Evolutionary conservation across 2,113 vertebrate species (phyloP), one percentile per base, ranked within the genome.

Genomic region (Phycodurus eques): DNA sequence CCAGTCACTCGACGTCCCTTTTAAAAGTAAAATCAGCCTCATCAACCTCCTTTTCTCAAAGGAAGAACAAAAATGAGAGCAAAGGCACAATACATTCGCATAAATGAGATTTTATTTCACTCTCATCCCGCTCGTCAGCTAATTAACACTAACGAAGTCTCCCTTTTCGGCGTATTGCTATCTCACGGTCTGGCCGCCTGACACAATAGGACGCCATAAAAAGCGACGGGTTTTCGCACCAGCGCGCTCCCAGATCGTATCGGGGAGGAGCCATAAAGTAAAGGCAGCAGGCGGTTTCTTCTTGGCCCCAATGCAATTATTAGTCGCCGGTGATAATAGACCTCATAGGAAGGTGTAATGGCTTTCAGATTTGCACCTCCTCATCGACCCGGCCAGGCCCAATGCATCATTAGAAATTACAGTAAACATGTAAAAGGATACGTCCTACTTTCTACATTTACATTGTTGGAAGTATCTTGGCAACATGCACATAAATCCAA

Each of bases 291-390:
- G 78, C 79, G 51, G 77, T 73, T 78, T 74, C 80, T 80, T 72
- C 72, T 19, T 56, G 68, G 81, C 79, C 67, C 85, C 80, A 64
- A 70, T 71, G 80, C 82, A 89, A 89, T 89, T 88, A 91, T 85
- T 83, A 90, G 87, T 86, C 80, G 68, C 74, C 15, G 47, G 80
- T 74, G 88, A 89, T 92, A 90, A 90, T 79, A 76, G 77, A 88
- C 83, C 76, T 85, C 87, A 80, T 61, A 79, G 86, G 79, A 79
- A 88, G 85, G 87, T 83, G 74, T 84, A 88, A 90, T 87, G 84
- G 80, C 72, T 88, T 87, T 89, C 80, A 86, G 86, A 92, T 91
- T 89, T 85, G 84, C 87, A 87, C 86, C 79, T 90, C 91, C 89
- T 88, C 88, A 87, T 79, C 80, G 84, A 78, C 73, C 66, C 71